Percentiles rank a stretch among this genome's conserved stretches.
These are phyloP conservation scores for Neodiprion lecontei DNA, from an alignment of 1,140 invertebrate species.

Conservation along the genomic window DNA sequence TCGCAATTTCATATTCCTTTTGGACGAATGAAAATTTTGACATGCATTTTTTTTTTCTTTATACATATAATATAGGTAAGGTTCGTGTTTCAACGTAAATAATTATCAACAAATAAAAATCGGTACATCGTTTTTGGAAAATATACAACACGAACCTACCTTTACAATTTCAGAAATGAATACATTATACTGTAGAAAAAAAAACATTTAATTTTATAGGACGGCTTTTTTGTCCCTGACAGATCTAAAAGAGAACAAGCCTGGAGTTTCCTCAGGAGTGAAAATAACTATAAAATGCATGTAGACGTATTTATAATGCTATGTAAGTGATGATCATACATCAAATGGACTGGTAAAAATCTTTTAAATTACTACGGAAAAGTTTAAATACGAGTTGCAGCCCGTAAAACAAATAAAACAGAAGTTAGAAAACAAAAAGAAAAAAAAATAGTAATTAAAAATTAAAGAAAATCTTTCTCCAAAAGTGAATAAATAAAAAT, in stretches of 20 bases:
- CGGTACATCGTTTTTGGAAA: not conserved
- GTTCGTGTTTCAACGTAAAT: not conserved
- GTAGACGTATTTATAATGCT: no score
- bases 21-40: not conserved
- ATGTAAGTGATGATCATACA: no score
- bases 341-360: no score
- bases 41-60: not conserved
- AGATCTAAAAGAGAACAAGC: not conserved
- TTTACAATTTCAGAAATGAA: not conserved
- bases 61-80: not conserved
- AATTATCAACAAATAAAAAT: not conserved
- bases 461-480: not conserved
- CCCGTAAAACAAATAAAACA: not conserved
- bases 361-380: not conserved
- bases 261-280: not conserved
- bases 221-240: not conserved
- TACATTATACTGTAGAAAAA: not conserved
- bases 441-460: not conserved
- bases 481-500: no score
- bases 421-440: not conserved
- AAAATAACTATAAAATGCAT: slow-evolving; percentile 1
- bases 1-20: not conserved
- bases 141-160: not conserved
- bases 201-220: not conserved
- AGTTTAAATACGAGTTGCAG: slow-evolving; percentile 7